Percentiles rank a stretch among this genome's conserved stretches.
Evolutionary conservation across 2,113 vertebrate genomes (phyloP).

Genomic region (Paralichthys olivaceus): DNA sequence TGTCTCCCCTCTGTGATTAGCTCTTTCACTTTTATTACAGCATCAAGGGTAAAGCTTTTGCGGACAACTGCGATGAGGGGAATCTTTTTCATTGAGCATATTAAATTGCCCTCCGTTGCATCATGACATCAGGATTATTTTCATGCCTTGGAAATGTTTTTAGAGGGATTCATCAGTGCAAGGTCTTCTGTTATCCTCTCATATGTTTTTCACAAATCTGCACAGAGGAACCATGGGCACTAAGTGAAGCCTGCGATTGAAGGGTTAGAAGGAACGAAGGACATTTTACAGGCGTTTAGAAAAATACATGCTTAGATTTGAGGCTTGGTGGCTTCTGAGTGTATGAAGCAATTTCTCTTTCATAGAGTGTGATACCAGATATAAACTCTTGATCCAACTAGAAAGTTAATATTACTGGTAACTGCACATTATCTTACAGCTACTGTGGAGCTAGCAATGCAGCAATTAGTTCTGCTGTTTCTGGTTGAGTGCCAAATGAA

Average conservation of each 20-base stretch:
- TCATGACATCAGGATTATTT: constrained; percentile 45
- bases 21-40: constrained; percentile 24
- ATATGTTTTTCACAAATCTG: constrained; percentile 11
- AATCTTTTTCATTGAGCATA: constrained; percentile 10
- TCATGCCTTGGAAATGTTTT: constrained; percentile 25
- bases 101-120: constrained; percentile 49
- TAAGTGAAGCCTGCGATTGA: neutral
- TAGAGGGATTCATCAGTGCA: neutral
- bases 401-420: too few species aligned
- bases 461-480: too few species aligned
- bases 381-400: too few species aligned
- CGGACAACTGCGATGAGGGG: constrained; percentile 20
- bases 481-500: too few species aligned
- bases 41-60: constrained; percentile 31
- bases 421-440: too few species aligned
- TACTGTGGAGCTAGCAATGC: too few species aligned
- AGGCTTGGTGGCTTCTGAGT: too few species aligned
- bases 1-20: constrained; percentile 3
- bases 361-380: too few species aligned
- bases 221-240: neutral
- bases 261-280: too few species aligned
- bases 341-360: too few species aligned
- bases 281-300: too few species aligned
- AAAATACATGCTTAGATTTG: too few species aligned
- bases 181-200: constrained; percentile 18